A percentile compares a stretch with the other conserved stretches of the same genome.
Evolutionary conservation across 1,140 invertebrate species (phyloP).

Genomic region (Bombus huntii): DNA sequence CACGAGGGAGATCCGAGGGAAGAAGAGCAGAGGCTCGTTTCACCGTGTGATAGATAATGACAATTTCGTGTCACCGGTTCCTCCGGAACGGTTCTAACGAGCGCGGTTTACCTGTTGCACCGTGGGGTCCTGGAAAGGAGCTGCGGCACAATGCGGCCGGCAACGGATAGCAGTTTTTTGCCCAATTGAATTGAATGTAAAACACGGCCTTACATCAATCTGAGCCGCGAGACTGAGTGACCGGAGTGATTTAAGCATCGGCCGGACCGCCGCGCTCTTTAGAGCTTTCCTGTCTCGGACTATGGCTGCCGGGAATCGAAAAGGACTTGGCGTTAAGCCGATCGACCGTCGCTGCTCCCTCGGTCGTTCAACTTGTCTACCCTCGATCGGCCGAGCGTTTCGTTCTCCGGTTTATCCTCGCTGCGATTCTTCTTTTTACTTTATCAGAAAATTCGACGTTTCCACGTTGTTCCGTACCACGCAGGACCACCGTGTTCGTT

Average conservation of each 20-base stretch:
- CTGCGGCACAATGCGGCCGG: constrained; percentile 68
- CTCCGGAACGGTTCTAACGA: constrained; percentile 62
- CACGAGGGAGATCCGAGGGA: neutral
- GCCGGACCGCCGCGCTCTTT: constrained; percentile 67
- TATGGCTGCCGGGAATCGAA: constrained; percentile 33
- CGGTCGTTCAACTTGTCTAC: constrained; percentile 33
- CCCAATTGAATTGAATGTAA: constrained; percentile 83
- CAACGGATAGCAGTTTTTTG: constrained; percentile 80
- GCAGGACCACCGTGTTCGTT: constrained; percentile 61
- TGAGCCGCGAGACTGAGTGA: constrained; percentile 81
- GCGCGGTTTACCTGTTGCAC: constrained; percentile 53
- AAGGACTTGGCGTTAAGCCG: constrained; percentile 38
- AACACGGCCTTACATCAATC: constrained; percentile 83
- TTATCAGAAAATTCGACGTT: neutral
- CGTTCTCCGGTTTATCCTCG: neutral
- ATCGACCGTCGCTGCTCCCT: neutral
- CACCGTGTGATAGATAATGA: constrained; percentile 67
- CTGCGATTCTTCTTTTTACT: neutral
- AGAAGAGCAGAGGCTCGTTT: neutral
- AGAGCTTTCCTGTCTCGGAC: constrained; percentile 64
- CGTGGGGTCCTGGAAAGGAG: constrained; percentile 56
- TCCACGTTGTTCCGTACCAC: neutral
- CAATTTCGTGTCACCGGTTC: constrained; percentile 63
- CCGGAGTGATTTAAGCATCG: constrained; percentile 80
- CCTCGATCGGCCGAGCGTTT: neutral